Evolutionary conservation across 2,113 vertebrate species (phyloP), one percentile per base, ranked within the genome.

Genomic region (Heterotis niloticus): DNA sequence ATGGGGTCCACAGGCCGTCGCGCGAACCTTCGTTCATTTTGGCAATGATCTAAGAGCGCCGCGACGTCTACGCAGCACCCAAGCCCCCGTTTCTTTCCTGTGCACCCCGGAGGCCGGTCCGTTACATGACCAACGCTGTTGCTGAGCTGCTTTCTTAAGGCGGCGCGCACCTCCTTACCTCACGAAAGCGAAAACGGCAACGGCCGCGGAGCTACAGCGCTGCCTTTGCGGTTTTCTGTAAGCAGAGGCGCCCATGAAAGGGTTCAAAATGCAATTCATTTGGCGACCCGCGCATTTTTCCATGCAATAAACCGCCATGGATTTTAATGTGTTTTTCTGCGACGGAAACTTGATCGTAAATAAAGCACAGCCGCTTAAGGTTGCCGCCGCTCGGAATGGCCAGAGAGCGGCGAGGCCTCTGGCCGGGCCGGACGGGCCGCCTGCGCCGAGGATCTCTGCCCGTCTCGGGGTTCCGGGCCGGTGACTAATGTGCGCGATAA

Each of bases 401-500:
- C n/a, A n/a, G n/a, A n/a, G n/a, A n/a, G n/a, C n/a, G n/a, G n/a
- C n/a, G n/a, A n/a, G n/a, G 10, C 57, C 57, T 17, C 1, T 0
- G 17, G 20, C 14, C 20, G 60, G 4, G 14, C 20, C 13, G 60
- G 14, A 44, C n/a, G 70, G 52, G 54, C 87, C 83, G 88, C 86
- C 86, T 87, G 72, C 81, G 85, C 90, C 87, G 87, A 93, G 90
- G 90, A 44, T 95, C 95, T 96, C 92, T 94, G 93, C 93, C 95
- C 97, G 95, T 98, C 96, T 95, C 94, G 92, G 98, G 96, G 95
- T 98, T 96, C 94, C 94, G 94, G 94, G 92, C 94, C 92, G 92
- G 94, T 98, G 97, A 98, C 98, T 99, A 99, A 98, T 98, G 96
- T 95, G 95, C 95, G 93, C 96, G 96, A 97, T 99, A 98, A 99